Base-by-base conservation (phyloP, 2,113 vertebrate genomes). In the Calypte anna region DNA sequence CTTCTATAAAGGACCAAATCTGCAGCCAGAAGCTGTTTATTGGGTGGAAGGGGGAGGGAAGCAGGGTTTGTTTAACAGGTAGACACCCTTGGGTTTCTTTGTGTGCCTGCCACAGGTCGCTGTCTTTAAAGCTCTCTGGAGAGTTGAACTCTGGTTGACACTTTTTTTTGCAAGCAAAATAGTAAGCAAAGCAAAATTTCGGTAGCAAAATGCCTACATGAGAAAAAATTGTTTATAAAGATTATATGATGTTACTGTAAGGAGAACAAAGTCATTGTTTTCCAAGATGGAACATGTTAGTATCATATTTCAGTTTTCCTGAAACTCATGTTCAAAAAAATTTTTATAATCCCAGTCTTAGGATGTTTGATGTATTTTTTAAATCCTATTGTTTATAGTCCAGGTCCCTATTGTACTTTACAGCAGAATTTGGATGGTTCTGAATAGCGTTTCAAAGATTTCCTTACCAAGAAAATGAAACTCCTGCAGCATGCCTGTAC, bases 1-100 rank as follows among this genome's bases (percentile, higher is more conserved):
- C 76, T 94, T 93, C 85, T 82, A 44, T 70, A 76, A 48, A 91
- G 73, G 76, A 78, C 70, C 61, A 83, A 95, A 96, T 95, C 91
- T 93, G 97, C 82, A 89, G 86, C 66, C 92, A 96, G 92, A 96
- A 96, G 93, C 82, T 97, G 95, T 94, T 97, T 96, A 95, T 86
- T 38, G 59, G 33, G 24, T 79, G 88, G 48, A 69, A 75, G 80
- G 82, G 77, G 80, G 88, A 83, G 83, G 86, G 69, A 72, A 81
- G 54, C 2, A 24, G 53, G 64, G 27, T 84, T 43, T 70, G 44
- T 64, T 63, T 72, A 36, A 95, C 74, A 94, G 76, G 82, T 73
- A 66, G 58, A 86, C 30, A 66, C 62, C 38, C 46, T 40, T 0
- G 22, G 12, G 38, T 90, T 88, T 68, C 75, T 95, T 69, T 88